Base-by-base conservation (phyloP, 2,113 vertebrate genomes). In the Telmatochromis sp. region DNA sequence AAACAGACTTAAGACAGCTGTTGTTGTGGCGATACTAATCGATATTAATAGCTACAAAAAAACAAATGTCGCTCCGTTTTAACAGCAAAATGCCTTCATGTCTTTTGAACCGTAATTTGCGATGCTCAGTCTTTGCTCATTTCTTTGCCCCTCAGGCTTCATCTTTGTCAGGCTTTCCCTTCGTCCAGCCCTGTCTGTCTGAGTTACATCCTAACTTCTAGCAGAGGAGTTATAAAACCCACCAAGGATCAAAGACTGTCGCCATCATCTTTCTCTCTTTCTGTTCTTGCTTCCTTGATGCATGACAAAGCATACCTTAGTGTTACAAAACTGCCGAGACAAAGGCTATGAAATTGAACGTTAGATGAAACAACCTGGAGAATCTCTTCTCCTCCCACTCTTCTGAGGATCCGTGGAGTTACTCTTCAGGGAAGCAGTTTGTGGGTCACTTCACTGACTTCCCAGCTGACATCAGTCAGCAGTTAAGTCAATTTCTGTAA, bases 361-460 rank as follows among this genome's bases (percentile, higher is more conserved):
- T 26, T 65, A 68, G 58, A 86, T 68, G 2, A 81, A 81, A 49
- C 81, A 55, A 47, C 68, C 37, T n/a, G 23, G 26, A 31, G 8
- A 13, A 37, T 81, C 9, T 57, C 19, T n/a, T 47, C 13, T 33
- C 21, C 33, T 57, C 45, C 8, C n/a, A 15, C 47, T 73, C 37
- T 4, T 28, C 70, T 26, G 51, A 63, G 12, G 33, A 42, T 83
- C 54, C 11, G 3, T 40, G 79, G 78, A 57, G 28, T 88, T 23
- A 5, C 65, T 89, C 58, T 58, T 37, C 14, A 40, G 55, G 73
- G 65, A 53, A 57, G 49, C 37, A 21, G 35, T 79, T 75, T 91
- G 26, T n/a, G 55, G 91, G 83, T 90, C 86, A 92, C 58, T 37
- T 81, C 54, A 9, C 75, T 60, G 85, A 70, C 81, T 86, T 73